phyloP scores from a whole-genome alignment of 2,888 invertebrate genomes.

The Cryptocephalus moraei region DNA sequence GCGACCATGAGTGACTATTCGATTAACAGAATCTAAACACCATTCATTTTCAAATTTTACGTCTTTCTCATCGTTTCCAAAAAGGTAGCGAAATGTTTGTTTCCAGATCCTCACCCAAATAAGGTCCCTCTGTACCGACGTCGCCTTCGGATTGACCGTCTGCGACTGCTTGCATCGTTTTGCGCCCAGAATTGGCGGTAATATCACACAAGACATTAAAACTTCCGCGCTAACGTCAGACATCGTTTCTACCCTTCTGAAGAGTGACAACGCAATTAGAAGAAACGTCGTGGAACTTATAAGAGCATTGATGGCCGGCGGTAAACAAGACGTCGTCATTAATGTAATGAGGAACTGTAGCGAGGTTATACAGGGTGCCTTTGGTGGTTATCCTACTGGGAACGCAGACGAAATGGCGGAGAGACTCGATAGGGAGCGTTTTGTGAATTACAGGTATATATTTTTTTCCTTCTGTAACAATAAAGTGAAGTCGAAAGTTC shows the following conservation, averaged over 20 bases:
- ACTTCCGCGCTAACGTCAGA: slow-evolving; percentile 3
- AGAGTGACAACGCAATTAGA: slow-evolving; percentile 6
- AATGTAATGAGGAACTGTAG: slow-evolving; percentile 5
- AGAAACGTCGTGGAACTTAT: slow-evolving; percentile 10
- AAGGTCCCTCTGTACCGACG: slow-evolving; percentile 6
- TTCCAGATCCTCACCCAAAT: slow-evolving; percentile 18
- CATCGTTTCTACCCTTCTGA: slow-evolving; percentile 6
- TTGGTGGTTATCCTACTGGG: no score
- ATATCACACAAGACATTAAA: slow-evolving; percentile 8
- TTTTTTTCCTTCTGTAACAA: no score
- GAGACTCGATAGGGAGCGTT: no score
- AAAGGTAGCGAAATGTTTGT: background rate
- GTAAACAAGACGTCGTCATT: slow-evolving; percentile 6
- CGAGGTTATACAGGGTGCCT: background rate
- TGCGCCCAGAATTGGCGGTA: slow-evolving; percentile 4
- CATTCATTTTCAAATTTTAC: no score
- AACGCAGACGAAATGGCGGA: no score
- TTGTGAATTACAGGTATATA: no score
- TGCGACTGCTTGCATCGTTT: slow-evolving; percentile 5
- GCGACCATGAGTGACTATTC: no score
- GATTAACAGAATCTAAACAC: no score
- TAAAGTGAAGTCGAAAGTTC: no score
- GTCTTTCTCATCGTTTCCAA: no score
- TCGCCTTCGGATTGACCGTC: slow-evolving; percentile 7
- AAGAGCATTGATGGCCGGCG: slow-evolving; percentile 4